Conservation (phyloP, 2,113 vertebrate genomes). For the Macaca fascicularis region DNA sequence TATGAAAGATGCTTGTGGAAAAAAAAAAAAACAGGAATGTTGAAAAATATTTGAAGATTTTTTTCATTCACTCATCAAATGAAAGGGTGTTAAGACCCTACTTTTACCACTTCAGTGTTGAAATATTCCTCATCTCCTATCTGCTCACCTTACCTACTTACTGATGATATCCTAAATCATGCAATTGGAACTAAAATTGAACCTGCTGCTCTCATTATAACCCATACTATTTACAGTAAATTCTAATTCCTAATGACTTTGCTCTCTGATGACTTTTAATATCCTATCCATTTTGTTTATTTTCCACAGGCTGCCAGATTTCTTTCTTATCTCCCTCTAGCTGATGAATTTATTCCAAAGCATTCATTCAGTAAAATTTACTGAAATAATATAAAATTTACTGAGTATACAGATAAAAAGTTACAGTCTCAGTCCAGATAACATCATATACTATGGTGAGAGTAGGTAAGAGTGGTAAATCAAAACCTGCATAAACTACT, state of each 20-base stretch:
- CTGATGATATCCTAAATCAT: neutral
- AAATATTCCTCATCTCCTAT: neutral
- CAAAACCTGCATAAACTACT: neutral
- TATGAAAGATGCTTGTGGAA: neutral
- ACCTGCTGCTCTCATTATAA: neutral
- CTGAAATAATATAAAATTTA: neutral
- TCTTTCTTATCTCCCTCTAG: neutral
- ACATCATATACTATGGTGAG: neutral
- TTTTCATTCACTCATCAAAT: neutral
- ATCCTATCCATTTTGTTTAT: rapidly evolving
- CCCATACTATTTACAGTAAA: neutral
- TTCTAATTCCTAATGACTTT: neutral
- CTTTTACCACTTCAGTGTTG: neutral
- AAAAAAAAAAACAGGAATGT: neutral
- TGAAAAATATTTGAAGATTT: neutral
- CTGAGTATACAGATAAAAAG: neutral
- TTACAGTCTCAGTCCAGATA: neutral
- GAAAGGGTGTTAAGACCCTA: neutral
- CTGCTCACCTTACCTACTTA: neutral
- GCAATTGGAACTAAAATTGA: neutral
- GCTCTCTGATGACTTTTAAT: neutral
- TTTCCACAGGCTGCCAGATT: neutral
- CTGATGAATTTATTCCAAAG: neutral
- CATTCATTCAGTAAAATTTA: neutral
- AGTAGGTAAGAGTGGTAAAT: neutral